phyloP scores from a whole-genome alignment of 1,140 invertebrate species.

The Sitobion miscanthi region DNA sequence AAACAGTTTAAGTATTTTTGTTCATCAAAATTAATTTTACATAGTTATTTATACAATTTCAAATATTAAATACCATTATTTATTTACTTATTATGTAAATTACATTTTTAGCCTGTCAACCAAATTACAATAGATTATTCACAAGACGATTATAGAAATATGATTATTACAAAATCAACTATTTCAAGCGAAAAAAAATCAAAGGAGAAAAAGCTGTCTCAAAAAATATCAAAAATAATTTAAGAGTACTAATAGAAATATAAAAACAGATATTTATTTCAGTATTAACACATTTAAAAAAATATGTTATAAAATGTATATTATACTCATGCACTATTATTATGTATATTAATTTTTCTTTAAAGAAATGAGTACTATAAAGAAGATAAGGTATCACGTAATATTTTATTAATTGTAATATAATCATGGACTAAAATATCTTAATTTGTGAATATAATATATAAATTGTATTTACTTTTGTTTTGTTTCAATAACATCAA shows the following conservation, averaged over 20 bases:
- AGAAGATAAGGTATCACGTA: not conserved
- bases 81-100: not conserved
- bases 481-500: not conserved
- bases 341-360: not conserved
- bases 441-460: not conserved
- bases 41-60: not conserved
- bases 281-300: not conserved
- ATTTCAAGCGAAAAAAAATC: not conserved
- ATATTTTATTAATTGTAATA: not conserved
- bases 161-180: not conserved
- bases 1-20: no score
- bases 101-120: not conserved
- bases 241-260: not conserved
- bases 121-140: not conserved
- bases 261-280: not conserved
- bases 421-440: no score
- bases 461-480: slow-evolving; percentile 29
- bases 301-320: no score
- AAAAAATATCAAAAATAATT: not conserved
- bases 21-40: no score
- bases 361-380: not conserved
- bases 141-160: slow-evolving; percentile 2
- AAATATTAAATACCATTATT: not conserved
- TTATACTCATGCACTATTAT: not conserved
- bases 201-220: not conserved